Base-by-base conservation (phyloP, 1,140 invertebrate genomes). In the Drosophila tani region DNA sequence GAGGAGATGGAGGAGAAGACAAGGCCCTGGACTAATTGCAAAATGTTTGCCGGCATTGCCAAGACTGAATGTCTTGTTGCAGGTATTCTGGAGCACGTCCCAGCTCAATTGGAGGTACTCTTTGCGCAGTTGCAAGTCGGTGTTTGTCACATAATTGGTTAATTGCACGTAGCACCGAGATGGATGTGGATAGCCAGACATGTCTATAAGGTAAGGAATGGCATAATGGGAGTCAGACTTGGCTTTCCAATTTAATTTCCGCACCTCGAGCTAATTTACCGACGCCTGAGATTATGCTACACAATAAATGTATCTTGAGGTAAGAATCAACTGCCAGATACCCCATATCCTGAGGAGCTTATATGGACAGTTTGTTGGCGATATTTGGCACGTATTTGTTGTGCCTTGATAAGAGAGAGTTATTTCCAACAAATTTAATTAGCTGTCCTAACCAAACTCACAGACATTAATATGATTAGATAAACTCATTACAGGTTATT, bases 251-350 rank as follows among this genome's bases (percentile, higher is more conserved):
- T 32, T 21, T 66, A 46, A 75, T 71, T 75, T 46, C 53, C 27
- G 57, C 50, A 41, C 64, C 14, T 62, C 14, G 21, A 62, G 17
- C 32, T 50, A 41, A 69, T 59, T 47, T 14, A 32, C 5, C 7
- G 9, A 29, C 60, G 83, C 83, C 83, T 62, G 41, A 69, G 79
- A 56, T 58, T 86, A 88, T 86, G 76, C 83, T 59, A 57, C 41
- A 60, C n/a, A 57, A 21, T 32, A 40, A 15, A 15, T 38, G 38
- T 15, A 35, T 40, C 0, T 21, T 27, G 17, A 49, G 40, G 35
- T 35, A 21, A 3, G 27, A 15, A 19, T 21, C 40, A 67, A 19
- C 14, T 2, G 6, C 2, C 21, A 51, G 40, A 29, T 46, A 69
- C 49, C 12, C 3, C 3, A n/a, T 66, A n/a, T 66, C 17, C 21